A percentile compares a stretch with the other conserved stretches of the same genome.
Conservation (phyloP, 2,888 invertebrate genomes). For the Hemaris fuciformis region DNA sequence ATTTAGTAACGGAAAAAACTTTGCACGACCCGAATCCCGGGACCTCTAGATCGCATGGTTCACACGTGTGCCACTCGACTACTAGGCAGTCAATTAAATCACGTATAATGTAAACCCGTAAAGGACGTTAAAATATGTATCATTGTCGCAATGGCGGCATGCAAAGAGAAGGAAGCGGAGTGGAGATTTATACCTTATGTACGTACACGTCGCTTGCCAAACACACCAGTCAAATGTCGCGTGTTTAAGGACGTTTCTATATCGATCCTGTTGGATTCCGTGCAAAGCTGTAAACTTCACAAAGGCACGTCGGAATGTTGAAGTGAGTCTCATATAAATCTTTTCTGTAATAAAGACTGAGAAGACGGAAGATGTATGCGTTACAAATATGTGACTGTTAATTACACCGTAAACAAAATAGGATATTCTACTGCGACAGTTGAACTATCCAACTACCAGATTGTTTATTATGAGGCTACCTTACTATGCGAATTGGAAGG, state of each 20-base stretch:
- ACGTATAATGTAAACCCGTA: background rate
- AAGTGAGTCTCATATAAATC: background rate
- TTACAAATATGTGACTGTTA: background rate
- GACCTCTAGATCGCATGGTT: too few species aligned
- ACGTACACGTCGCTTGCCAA: constrained; percentile 19
- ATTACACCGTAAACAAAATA: background rate
- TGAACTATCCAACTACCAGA: too few species aligned
- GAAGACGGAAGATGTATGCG: background rate
- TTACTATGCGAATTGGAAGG: too few species aligned
- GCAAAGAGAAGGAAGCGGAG: constrained; percentile 1
- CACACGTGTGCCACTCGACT: too few species aligned
- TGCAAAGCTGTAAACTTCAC: background rate
- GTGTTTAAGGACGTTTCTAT: constrained; percentile 1
- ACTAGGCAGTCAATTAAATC: background rate
- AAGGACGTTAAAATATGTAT: background rate
- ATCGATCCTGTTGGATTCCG: background rate
- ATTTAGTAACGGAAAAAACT: too few species aligned
- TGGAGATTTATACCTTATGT: constrained; percentile 15
- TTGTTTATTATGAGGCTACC: too few species aligned
- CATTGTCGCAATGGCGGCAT: background rate
- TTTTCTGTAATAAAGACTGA: background rate
- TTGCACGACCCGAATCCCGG: too few species aligned
- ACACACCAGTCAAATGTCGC: constrained; percentile 2
- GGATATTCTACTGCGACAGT: too few species aligned
- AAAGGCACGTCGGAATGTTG: background rate